Evolutionary conservation across 1,140 invertebrate genomes (phyloP).

Genomic region (Monomorium pharaonis): DNA sequence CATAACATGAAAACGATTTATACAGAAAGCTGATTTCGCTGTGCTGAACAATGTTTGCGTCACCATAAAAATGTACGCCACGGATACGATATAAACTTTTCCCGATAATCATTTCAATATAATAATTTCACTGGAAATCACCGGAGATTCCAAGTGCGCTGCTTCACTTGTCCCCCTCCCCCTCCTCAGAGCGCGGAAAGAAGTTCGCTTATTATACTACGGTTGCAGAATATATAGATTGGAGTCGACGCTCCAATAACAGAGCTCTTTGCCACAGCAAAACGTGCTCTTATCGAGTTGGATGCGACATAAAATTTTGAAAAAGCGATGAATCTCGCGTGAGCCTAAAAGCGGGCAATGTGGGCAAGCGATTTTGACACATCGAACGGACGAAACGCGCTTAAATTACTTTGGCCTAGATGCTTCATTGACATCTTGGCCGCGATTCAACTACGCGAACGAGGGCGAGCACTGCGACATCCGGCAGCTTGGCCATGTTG

Average conservation of each 20-base stretch:
- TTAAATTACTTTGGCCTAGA: slow-evolving; percentile 70
- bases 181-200: background rate
- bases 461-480: slow-evolving; percentile 48
- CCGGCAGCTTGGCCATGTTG: slow-evolving; percentile 26
- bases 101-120: background rate
- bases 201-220: background rate
- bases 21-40: background rate
- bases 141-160: background rate
- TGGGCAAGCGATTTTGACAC: slow-evolving; percentile 38
- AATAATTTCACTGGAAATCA: slow-evolving; percentile 18
- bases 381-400: slow-evolving; percentile 44
- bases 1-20: slow-evolving; percentile 37
- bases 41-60: background rate
- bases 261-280: slow-evolving; percentile 4
- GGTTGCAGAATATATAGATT: background rate
- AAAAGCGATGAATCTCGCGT: slow-evolving; percentile 28
- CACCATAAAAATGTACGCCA: background rate
- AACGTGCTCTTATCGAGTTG: background rate
- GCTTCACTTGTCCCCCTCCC: background rate
- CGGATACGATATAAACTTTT: background rate
- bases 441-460: slow-evolving; percentile 55
- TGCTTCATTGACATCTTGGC: slow-evolving; percentile 64
- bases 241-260: background rate
- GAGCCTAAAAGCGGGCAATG: slow-evolving; percentile 2
- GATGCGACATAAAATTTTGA: slow-evolving; percentile 33